A percentile compares a stretch with the other conserved stretches of the same genome.
These are phyloP conservation scores for Noctuana brunneofusca DNA, from an alignment of 2,888 invertebrate genomes.

Conservation along the genomic window DNA sequence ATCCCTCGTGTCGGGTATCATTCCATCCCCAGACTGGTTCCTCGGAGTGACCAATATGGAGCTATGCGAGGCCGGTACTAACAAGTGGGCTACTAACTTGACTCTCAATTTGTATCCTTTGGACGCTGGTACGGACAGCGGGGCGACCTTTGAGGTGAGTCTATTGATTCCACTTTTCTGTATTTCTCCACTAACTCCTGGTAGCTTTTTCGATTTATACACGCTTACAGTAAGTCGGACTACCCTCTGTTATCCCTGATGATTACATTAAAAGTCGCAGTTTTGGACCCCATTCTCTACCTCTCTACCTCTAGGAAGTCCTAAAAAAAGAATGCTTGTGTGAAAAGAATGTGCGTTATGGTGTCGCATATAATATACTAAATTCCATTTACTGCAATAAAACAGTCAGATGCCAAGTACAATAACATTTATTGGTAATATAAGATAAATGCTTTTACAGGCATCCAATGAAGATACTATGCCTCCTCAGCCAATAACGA, in stretches of 20 bases:
- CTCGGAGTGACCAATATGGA: constrained; percentile 95
- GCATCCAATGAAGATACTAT: constrained; percentile 70
- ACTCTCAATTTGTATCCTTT: constrained; percentile 94
- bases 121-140: constrained; percentile 98
- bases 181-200: too few relatives aligned
- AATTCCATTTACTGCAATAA: too few relatives aligned
- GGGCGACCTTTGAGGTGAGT: constrained; percentile 92
- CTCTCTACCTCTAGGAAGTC: too few relatives aligned
- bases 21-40: constrained; percentile 96
- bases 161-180: background rate
- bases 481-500: constrained; percentile 65
- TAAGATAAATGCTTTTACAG: constrained; percentile 46
- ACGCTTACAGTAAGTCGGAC: too few relatives aligned
- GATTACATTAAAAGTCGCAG: too few relatives aligned
- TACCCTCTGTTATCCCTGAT: too few relatives aligned
- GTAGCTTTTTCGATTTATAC: too few relatives aligned
- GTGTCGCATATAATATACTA: too few relatives aligned
- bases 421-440: background rate
- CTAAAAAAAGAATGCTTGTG: too few relatives aligned
- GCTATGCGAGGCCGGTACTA: constrained; percentile 90
- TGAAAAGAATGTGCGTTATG: too few relatives aligned
- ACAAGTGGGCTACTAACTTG: constrained; percentile 89
- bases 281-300: too few relatives aligned
- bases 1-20: constrained; percentile 66
- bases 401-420: background rate